Percentiles rank a stretch among this genome's conserved stretches.
These are phyloP conservation scores for Cepaea hortensis DNA, from an alignment of 2,888 invertebrate species.

Conservation along the genomic window DNA sequence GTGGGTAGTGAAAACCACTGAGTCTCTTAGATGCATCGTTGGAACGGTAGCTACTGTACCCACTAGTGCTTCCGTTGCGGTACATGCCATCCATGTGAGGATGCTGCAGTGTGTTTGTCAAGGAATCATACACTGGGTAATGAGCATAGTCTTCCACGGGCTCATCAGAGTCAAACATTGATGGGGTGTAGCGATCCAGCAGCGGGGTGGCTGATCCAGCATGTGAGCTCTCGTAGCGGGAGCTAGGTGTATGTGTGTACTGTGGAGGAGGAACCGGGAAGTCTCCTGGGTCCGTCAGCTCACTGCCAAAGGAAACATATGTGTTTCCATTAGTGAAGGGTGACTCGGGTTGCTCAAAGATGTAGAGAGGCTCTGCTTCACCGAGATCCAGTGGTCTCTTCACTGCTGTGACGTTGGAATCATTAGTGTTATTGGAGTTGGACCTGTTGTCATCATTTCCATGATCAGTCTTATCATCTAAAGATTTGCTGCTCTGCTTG, in stretches of 20 bases:
- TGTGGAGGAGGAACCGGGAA: conserved; percentile 56
- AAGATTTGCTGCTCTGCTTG: conserved; percentile 45
- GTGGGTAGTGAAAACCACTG: conserved; percentile 48
- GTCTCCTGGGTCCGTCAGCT: conserved; percentile 65
- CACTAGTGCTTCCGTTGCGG: conserved; percentile 30
- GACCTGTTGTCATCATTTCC: conserved; percentile 51
- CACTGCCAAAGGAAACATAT: conserved; percentile 70
- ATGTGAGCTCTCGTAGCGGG: conserved; percentile 63
- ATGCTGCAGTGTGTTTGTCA: conserved; percentile 41
- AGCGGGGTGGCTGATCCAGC: conserved; percentile 69
- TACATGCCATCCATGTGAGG: conserved; percentile 36
- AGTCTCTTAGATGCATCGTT: conserved; percentile 33
- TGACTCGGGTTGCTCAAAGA: conserved; percentile 48
- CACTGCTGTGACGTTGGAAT: conserved; percentile 48
- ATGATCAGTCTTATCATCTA: conserved; percentile 35
- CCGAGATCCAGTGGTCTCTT: conserved; percentile 44
- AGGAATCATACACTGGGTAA: conserved; percentile 49
- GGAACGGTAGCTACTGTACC: conserved; percentile 19
- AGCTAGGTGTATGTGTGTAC: conserved; percentile 54
- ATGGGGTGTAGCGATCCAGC: conserved; percentile 64
- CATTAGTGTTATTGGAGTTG: conserved; percentile 51
- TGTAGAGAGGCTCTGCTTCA: conserved; percentile 48
- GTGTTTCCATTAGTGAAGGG: conserved; percentile 62
- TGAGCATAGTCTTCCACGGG: conserved; percentile 50
- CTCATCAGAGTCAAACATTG: conserved; percentile 53